phyloP scores from a whole-genome alignment of 2,888 invertebrate species.

The Notocelia uddmanniana region DNA sequence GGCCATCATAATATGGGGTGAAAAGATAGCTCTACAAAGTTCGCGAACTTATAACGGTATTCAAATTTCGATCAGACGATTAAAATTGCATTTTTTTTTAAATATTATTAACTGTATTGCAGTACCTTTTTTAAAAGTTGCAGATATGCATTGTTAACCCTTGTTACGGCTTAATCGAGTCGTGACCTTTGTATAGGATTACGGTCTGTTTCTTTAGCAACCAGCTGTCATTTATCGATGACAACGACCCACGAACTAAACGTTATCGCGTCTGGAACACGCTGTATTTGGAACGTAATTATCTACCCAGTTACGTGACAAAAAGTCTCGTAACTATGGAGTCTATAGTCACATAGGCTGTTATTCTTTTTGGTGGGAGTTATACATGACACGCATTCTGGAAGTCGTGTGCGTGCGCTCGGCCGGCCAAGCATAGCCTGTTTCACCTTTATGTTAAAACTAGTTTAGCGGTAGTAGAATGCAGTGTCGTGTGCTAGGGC shows the following conservation, averaged over 20 bases:
- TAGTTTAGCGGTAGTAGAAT: conserved; percentile 17
- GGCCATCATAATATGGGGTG: neutral
- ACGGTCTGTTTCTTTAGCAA: conserved; percentile 39
- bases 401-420: conserved; percentile 69
- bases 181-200: conserved; percentile 44
- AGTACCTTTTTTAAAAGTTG: neutral
- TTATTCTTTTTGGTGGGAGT: conserved; percentile 29
- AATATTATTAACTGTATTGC: neutral
- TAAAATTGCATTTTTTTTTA: neutral
- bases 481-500: conserved; percentile 23
- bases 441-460: conserved; percentile 18
- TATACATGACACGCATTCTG: conserved; percentile 65
- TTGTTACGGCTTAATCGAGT: conserved; percentile 19
- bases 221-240: conserved; percentile 39
- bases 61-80: neutral
- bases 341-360: neutral
- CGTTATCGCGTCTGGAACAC: conserved; percentile 51
- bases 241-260: conserved; percentile 36
- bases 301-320: conserved; percentile 52
- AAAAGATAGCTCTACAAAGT: neutral
- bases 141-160: conserved; percentile 1
- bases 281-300: conserved; percentile 61
- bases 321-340: neutral
- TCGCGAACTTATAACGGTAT: neutral
- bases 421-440: conserved; percentile 32